Base-by-base conservation (phyloP, 2,113 vertebrate species). In the Phalacrocorax aristotelis region DNA sequence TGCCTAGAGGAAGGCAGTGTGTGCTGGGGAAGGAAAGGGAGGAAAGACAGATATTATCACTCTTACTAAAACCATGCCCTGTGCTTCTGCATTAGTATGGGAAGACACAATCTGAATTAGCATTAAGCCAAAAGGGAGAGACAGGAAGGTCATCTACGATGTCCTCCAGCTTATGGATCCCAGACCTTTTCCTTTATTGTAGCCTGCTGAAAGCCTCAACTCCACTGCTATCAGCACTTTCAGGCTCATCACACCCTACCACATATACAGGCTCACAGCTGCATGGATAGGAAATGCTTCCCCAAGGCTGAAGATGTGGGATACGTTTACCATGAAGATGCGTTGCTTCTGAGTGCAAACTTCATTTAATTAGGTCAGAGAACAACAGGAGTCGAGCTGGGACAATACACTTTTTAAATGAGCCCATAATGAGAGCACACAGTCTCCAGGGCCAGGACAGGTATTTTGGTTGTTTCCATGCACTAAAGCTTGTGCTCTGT, bases 291-390 rank as follows among this genome's bases (percentile, higher is more conserved):
- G 77, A 89, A 91, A 48, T 42, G 15, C 13, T 89, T 84, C 36
- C 34, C 65, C n/a, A 71, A 55, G 60, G 42, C n/a, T 79, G 64
- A 84, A 55, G 34, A 14, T 22, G 7, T 17, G 15, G 7, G 18
- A 60, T 46, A 48, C 19, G 18, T 51, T 94, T 78, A 51, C 21
- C 13, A 15, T 10, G 27, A 91, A 81, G 18, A 27, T 48, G 15
- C 36, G 38, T 44, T 82, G 13, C 30, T 87, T 3, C 40, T 78
- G 66, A 90, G 42, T 72, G 36, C 62, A 94, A 78, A 10, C 38
- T 95, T 89, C 17, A 75, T 58, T 96, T 94, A 90, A 86, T 91
- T 89, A 75, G 18, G 55, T 71, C 38, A 78, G 83, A 96, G 27
- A 87, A 15, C 20, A 83, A 55, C 30, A 84, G 48, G 34, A 78